Evolutionary conservation across 2,113 vertebrate genomes (phyloP), one percentile per base, ranked within the genome.

Genomic region (Brevimyrus niger): DNA sequence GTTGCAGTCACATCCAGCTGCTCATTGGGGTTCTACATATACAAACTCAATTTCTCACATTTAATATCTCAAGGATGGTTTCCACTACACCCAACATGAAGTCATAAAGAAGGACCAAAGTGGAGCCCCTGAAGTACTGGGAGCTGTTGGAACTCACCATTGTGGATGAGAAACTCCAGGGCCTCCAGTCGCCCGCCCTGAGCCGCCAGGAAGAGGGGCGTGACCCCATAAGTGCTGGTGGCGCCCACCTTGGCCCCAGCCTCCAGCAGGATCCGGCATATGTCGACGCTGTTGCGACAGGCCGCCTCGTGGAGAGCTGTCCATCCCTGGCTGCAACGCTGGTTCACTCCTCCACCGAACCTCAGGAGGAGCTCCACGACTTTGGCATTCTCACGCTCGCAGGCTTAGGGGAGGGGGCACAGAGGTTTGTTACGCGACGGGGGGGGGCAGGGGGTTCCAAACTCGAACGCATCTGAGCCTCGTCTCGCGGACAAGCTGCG

Each of bases 251-350:
- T 94, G 91, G 98, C 98, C 4, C 98, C 96, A 0, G 96, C 96
- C 89, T 94, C 93, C 89, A 98, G 91, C 6, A 99, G 95, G 53
- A 96, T 94, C 42, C 98, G 97, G 19, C 97, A 97, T 91, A 97
- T 96, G 73, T 96, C 96, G 69, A 96, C 92, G 93, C 97, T 97
- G 38, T 97, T 96, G 90, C 96, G 94, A 3, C 96, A 96, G 0
- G 97, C 97, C 1, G 98, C 97, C 92, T 99, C 97, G 0, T 99
- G 98, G 84, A 99, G 97, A 2, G 98, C 98, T 0, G 98, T 98
- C 97, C 97, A 97, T 69, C 98, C 97, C 21, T 96, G 96, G 89
- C 95, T 96, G 91, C 98, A 99, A 1, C 98, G 97, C 51, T 99
- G 98, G 93, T 99, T 99, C 90, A 97, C 96, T 0, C 97, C 95